Conservation (phyloP, 2,797 vertebrate species). For the Acanthurus lineatus region DNA sequence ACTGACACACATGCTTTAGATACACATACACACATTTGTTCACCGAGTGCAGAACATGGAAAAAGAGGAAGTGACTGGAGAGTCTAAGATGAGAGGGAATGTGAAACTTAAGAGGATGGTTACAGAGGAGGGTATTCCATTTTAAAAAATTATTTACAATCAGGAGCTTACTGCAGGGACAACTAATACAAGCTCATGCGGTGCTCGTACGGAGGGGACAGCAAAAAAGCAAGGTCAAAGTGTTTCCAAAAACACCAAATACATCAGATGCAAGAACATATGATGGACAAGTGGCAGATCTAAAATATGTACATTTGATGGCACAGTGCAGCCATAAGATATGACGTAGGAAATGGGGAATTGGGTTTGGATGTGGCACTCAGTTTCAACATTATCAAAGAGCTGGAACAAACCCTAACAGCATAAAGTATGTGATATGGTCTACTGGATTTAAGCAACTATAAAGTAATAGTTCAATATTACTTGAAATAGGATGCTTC, state of each 20-base stretch:
- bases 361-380: not conserved
- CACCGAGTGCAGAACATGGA: constrained; percentile 52
- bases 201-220: too few relatives aligned
- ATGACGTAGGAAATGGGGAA: not conserved
- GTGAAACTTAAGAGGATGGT: constrained; percentile 9
- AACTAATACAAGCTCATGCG: not conserved
- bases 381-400: not conserved
- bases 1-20: constrained; percentile 66
- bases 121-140: constrained; percentile 22
- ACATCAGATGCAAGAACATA: not conserved
- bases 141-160: not conserved
- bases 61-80: constrained; percentile 49
- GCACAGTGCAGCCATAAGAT: not conserved
- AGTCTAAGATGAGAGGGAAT: constrained; percentile 21
- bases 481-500: not conserved
- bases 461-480: not conserved
- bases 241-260: constrained; percentile 13
- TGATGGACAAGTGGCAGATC: not conserved
- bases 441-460: not conserved
- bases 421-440: not conserved
- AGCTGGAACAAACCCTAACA: not conserved
- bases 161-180: not conserved
- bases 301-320: not conserved
- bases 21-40: constrained; percentile 49
- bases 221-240: not conserved